phyloP scores from a whole-genome alignment of 2,888 invertebrate species.

The Ennomos erosarius region DNA sequence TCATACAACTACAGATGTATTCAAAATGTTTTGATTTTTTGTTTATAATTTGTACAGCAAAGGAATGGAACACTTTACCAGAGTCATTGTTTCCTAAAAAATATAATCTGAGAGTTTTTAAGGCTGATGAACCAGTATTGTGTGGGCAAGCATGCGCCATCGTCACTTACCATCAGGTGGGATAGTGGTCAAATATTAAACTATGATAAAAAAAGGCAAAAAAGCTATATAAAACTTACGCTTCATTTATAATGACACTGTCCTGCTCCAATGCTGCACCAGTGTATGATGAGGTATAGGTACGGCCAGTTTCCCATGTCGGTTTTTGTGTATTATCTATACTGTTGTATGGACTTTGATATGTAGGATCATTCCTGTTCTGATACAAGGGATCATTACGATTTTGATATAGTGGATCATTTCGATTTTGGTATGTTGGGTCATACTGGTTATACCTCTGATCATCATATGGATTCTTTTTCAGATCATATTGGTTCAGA shows the following conservation, averaged over 20 bases:
- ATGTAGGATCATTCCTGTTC: constrained; percentile 50
- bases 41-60: too few species aligned
- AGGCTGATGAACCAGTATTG: too few species aligned
- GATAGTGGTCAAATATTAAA: too few species aligned
- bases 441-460: constrained; percentile 58
- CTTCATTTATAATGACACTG: constrained; percentile 83
- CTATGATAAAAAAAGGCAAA: not conserved
- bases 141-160: too few species aligned
- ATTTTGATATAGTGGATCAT: constrained; percentile 32
- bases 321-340: constrained; percentile 64
- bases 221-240: constrained; percentile 69
- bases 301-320: constrained; percentile 64
- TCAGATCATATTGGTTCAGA: constrained; percentile 54
- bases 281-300: constrained; percentile 59
- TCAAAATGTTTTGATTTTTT: too few species aligned
- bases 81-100: too few species aligned
- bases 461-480: constrained; percentile 55
- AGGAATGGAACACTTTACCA: too few species aligned
- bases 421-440: constrained; percentile 45
- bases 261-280: constrained; percentile 70
- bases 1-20: too few species aligned
- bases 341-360: constrained; percentile 43
- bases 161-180: too few species aligned
- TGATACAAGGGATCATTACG: constrained; percentile 56
- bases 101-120: too few species aligned